Conservation (phyloP, 2,888 invertebrate species). For the Netelia inedita region DNA sequence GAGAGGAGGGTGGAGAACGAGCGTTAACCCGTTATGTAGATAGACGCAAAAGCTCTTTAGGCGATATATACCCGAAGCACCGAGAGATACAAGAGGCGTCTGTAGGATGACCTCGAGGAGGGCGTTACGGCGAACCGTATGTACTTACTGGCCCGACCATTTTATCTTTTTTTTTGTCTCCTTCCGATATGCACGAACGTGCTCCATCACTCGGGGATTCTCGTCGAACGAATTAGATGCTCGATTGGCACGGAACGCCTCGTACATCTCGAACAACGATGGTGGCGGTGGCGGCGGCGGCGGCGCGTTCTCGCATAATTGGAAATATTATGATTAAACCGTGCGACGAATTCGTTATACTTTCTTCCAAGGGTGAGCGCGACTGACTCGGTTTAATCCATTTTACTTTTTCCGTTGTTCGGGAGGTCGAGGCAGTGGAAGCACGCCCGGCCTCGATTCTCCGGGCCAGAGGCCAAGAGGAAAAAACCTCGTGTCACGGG, state of each 20-base stretch:
- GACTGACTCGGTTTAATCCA: conserved; percentile 67
- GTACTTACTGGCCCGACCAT: no score
- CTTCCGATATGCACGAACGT: no score
- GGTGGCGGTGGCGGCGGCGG: neutral
- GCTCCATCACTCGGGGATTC: no score
- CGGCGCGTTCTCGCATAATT: conserved; percentile 71
- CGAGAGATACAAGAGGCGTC: no score
- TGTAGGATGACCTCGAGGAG: no score
- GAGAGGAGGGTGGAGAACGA: conserved; percentile 20
- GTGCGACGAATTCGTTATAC: conserved; percentile 63
- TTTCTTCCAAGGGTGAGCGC: conserved; percentile 1
- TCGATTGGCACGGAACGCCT: no score
- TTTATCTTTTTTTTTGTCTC: no score
- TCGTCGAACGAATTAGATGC: no score
- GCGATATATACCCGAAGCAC: conserved; percentile 15
- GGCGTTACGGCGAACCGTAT: no score
- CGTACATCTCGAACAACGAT: no score
- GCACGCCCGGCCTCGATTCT: neutral
- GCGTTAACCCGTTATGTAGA: conserved; percentile 54
- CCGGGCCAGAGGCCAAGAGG: conserved; percentile 6
- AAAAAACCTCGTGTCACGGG: conserved; percentile 44
- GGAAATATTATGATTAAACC: conserved; percentile 80
- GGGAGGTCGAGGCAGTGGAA: conserved; percentile 46
- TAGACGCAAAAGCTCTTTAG: conserved; percentile 34
- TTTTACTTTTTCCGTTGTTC: conserved; percentile 40